Evolutionary conservation across 2,888 invertebrate genomes (phyloP), one percentile per base, ranked within the genome.

Genomic region (Furcula furcula): DNA sequence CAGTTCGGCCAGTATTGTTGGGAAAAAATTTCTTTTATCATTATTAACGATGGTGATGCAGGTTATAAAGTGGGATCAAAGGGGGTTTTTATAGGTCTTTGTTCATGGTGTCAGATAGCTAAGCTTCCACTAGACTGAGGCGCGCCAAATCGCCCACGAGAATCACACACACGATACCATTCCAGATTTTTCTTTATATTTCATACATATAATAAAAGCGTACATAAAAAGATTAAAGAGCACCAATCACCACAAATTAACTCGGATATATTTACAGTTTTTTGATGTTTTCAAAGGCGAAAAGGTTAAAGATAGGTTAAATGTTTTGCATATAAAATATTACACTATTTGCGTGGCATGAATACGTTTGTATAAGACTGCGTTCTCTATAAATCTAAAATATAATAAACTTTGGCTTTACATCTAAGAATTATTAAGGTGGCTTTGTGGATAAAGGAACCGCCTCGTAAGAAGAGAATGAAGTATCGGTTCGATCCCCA

Each of bases 21-120:
- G 32, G 42, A 31, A 38, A 36, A 42, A 42, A 36, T 34, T 29
- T 29, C 33, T 54, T 54, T 44, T 51, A 54, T 47, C 41, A 23
- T 57, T 52, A 49, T 48, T 55, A 44, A 55, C 48, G 57, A 56
- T 25, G 33, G 19, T 31, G 26, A 11, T 40, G 33, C 13, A 32
- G 34, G 14, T 26, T 14, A 20, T 42, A 40, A 40, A 44, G 23
- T 12, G 25, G 55, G 46, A 56, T 57, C 55, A 56, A 56, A 55
- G 40, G 21, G 29, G 35, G n/a, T n/a, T 31, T 23, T 38, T 36
- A 20, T 19, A 20, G 22, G 28, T 50, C 41, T 49, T 40, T 46
- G 40, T 36, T 19, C 21, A 10, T 30, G 43, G 39, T 29, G 35
- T 40, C 39, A 46, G 35, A 41, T 19, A 13, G 31, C 37, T 49